phyloP scores from a whole-genome alignment of 1,140 invertebrate genomes.

The Ostrea denselamellosa region DNA sequence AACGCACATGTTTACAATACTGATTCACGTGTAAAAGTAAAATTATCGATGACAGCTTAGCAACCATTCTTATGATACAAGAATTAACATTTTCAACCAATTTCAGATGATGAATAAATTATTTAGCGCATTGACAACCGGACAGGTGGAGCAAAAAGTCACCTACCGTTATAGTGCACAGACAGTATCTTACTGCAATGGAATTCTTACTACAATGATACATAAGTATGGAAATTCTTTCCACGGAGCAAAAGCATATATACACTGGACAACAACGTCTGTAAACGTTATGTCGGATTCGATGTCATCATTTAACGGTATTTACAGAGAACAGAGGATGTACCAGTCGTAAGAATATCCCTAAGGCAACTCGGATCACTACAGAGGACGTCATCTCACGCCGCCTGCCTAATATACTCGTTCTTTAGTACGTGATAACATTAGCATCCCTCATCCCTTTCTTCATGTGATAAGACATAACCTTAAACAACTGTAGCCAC shows the following conservation, averaged over 20 bases:
- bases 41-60: no score
- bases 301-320: not conserved
- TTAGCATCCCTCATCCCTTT: constrained; percentile 41
- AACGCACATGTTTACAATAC: no score
- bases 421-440: not conserved
- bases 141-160: no score
- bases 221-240: no score
- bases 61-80: no score
- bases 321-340: not conserved
- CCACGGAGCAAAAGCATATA: not conserved
- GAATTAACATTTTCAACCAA: no score
- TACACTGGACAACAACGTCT: not conserved
- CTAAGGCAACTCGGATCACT: not conserved
- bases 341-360: not conserved
- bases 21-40: no score
- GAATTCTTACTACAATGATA: no score
- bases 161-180: no score
- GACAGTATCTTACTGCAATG: no score
- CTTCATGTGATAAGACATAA: constrained; percentile 58
- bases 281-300: constrained; percentile 1
- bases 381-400: not conserved
- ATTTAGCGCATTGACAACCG: no score
- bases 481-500: constrained; percentile 52
- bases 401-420: not conserved
- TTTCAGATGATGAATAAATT: no score